Percentiles rank a stretch among this genome's conserved stretches.
phyloP scores from a whole-genome alignment of 1,140 invertebrate genomes.

The Phocides pigmalion region DNA sequence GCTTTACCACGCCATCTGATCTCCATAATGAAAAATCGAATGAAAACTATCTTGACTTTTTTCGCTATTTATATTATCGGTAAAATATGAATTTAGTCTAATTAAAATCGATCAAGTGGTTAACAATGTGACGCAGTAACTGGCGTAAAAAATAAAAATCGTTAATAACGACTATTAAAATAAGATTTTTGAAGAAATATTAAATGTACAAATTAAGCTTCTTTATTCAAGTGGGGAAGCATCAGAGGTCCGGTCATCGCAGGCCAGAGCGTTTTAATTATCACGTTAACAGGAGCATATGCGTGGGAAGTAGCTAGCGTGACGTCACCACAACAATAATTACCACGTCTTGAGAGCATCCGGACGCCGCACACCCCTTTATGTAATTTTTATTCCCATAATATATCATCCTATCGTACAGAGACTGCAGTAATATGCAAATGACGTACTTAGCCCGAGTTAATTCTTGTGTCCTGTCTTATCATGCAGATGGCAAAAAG shows the following conservation, averaged over 20 bases:
- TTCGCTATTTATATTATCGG: too few relatives aligned
- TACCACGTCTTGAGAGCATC: slow-evolving; percentile 57
- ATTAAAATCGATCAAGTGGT: too few relatives aligned
- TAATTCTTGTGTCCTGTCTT: slow-evolving; percentile 10
- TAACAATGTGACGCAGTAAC: too few relatives aligned
- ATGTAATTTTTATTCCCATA: slow-evolving; percentile 28
- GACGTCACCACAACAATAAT: slow-evolving; percentile 59
- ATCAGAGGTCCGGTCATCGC: slow-evolving; percentile 54
- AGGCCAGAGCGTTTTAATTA: slow-evolving; percentile 76
- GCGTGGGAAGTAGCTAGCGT: slow-evolving; percentile 61
- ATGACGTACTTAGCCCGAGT: slow-evolving; percentile 19
- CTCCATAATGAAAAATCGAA: too few relatives aligned
- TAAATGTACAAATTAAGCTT: slow-evolving; percentile 24
- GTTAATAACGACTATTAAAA: too few relatives aligned
- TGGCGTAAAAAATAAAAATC: too few relatives aligned
- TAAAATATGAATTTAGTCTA: too few relatives aligned
- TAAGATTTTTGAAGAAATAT: too few relatives aligned
- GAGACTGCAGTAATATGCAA: slow-evolving; percentile 26
- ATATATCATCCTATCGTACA: slow-evolving; percentile 22
- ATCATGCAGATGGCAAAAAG: slow-evolving; percentile 14
- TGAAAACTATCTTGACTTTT: too few relatives aligned
- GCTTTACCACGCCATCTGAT: too few relatives aligned
- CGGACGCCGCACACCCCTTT: slow-evolving; percentile 34
- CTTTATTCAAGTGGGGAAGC: slow-evolving; percentile 48
- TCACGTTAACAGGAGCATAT: slow-evolving; percentile 57